These are phyloP conservation scores for Halichoerus grypus DNA, from an alignment of 2,113 vertebrate species.

Conservation along the genomic window DNA sequence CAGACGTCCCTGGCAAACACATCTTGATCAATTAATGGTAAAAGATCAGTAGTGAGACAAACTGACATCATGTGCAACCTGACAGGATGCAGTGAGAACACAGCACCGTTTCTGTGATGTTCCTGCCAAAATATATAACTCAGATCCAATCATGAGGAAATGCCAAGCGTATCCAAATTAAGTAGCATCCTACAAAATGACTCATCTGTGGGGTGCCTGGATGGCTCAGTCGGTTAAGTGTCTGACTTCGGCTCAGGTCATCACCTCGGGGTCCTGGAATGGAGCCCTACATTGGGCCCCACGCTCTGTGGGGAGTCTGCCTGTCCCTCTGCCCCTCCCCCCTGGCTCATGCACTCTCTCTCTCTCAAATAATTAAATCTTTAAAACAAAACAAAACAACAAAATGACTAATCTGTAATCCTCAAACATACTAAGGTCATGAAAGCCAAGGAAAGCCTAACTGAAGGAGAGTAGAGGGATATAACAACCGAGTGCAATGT, in stretches of 20 bases:
- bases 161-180: neutral
- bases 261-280: neutral
- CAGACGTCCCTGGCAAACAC: neutral
- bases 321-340: neutral
- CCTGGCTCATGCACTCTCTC: neutral
- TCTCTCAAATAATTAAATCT: neutral
- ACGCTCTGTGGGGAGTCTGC: neutral
- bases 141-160: neutral
- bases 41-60: neutral
- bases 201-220: neutral
- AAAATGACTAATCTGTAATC: neutral
- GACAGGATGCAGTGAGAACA: neutral
- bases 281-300: too few species aligned
- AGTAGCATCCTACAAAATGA: neutral
- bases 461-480: neutral
- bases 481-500: neutral
- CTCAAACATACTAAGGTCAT: neutral
- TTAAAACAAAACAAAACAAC: neutral
- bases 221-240: neutral
- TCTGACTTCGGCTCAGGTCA: neutral
- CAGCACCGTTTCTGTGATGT: neutral
- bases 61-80: accelerated
- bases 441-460: neutral
- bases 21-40: neutral
- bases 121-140: neutral